Evolutionary conservation across 2,888 invertebrate species (phyloP), one percentile per base, ranked within the genome.

Genomic region (Caenorhabditis becei): DNA sequence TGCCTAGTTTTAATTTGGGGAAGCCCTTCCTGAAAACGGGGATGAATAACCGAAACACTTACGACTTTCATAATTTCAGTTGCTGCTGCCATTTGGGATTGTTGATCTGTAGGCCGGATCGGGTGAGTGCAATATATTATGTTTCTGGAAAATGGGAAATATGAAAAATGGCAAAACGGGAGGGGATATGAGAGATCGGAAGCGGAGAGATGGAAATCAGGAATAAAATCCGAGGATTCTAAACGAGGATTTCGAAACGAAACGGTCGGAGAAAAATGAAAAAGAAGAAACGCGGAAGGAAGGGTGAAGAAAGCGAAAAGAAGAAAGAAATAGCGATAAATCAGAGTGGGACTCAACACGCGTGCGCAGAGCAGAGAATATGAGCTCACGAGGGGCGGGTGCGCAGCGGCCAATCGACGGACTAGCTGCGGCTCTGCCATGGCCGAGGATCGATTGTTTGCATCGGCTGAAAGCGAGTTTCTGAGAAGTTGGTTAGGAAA

Each of bases 51-150:
- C 23, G 24, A 56, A 47, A 44, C 1, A 66, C 74, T 74, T 18
- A 74, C 74, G 37, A 53, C 51, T 59, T 24, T 49, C 51, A 65
- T 41, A n/a, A 74, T 5, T 41, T 74, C 74, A 16, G 65, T 47
- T 7, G 74, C 74, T 23, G 74, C 51, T 41, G 74, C 53, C 74
- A 74, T 74, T 23, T 14, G 20, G 11, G 2, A 2, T 2, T 41
- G 5, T 5, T 16, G 41, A 5, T 32, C 10, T 32, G 32, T 14
- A 41, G 41, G 32, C 32, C 5, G 10, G 32, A 32, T 41, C 41
- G 41, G 14, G 41, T 41, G 16, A 10, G 41, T 70, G 51, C 49
- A 54, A 47, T 49, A 20, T 49, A 49, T 49, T 41, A n/a, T n/a
- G 59, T 23, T 61, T 51, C 63, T 49, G 51, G 28, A 65, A 65